These are phyloP conservation scores for Varecia variegata DNA, from an alignment of 2,797 vertebrate species.

Conservation along the genomic window DNA sequence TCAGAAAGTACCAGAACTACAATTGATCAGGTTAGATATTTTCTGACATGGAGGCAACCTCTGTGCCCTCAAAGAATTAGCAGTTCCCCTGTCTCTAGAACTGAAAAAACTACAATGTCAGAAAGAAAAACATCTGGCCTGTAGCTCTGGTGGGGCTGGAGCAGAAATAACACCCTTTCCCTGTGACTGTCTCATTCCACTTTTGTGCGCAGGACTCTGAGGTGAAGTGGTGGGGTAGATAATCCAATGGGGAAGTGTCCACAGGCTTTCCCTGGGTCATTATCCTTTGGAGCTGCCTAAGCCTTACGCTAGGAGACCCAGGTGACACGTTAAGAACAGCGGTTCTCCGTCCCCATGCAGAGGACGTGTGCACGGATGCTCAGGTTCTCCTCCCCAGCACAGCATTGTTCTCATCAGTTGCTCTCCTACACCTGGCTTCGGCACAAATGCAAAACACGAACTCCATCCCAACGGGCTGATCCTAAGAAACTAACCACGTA, in stretches of 20 bases:
- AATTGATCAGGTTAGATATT: not conserved
- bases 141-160: not conserved
- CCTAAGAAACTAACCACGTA: not conserved
- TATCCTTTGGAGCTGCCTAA: not conserved
- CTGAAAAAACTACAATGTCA: not conserved
- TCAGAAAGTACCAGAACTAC: not conserved
- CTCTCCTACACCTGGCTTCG: not conserved
- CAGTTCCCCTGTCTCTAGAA: not conserved
- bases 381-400: not conserved
- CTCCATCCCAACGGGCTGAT: not conserved
- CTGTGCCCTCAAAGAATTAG: not conserved
- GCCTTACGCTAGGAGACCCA: not conserved
- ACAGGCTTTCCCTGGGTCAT: not conserved
- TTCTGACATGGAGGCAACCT: not conserved
- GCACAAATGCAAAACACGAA: not conserved
- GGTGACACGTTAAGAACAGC: not conserved
- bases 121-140: not conserved
- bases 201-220: not conserved
- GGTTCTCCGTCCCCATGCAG: not conserved
- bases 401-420: not conserved
- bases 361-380: rapidly evolving
- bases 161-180: not conserved
- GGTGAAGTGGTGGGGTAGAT: not conserved
- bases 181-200: not conserved
- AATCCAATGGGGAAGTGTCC: not conserved